Conservation (phyloP, 2,888 invertebrate species). For the Philereme transversata region DNA sequence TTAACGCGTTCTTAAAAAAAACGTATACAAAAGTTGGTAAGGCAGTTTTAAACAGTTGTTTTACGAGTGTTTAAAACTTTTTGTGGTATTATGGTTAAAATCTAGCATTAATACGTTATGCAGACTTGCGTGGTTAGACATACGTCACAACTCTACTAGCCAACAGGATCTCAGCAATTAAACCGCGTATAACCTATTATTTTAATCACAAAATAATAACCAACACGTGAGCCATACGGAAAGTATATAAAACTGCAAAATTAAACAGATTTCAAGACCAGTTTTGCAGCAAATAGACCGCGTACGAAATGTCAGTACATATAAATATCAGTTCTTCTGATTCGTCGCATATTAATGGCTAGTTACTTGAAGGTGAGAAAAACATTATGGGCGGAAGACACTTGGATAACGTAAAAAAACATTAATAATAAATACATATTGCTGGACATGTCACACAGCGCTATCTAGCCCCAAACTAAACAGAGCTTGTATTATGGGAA, state of each 20-base stretch:
- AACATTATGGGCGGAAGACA: slow-evolving; percentile 1
- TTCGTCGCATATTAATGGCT: slow-evolving; percentile 6
- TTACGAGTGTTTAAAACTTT: too few relatives aligned
- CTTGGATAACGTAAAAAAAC: background rate
- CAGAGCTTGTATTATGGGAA: too few relatives aligned
- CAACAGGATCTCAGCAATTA: background rate
- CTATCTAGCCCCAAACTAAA: too few relatives aligned
- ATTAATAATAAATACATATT: background rate
- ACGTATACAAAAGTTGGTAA: too few relatives aligned
- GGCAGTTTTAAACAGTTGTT: too few relatives aligned
- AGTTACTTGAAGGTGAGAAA: background rate
- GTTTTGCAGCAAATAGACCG: background rate
- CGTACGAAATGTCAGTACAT: slow-evolving; percentile 19
- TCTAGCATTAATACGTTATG: too few relatives aligned
- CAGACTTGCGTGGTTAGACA: too few relatives aligned
- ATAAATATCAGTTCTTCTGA: slow-evolving; percentile 22
- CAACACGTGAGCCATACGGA: slow-evolving; percentile 7
- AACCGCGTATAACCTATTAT: background rate
- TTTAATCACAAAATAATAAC: slow-evolving; percentile 3
- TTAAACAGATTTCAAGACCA: slow-evolving; percentile 3
- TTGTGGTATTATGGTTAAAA: too few relatives aligned
- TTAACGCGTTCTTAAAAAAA: too few relatives aligned
- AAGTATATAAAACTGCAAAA: slow-evolving; percentile 1
- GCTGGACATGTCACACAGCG: too few relatives aligned
- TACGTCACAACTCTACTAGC: background rate